Evolutionary conservation across 1,140 invertebrate species (phyloP), one percentile per base, ranked within the genome.

Genomic region (Leptopilina boulardi): DNA sequence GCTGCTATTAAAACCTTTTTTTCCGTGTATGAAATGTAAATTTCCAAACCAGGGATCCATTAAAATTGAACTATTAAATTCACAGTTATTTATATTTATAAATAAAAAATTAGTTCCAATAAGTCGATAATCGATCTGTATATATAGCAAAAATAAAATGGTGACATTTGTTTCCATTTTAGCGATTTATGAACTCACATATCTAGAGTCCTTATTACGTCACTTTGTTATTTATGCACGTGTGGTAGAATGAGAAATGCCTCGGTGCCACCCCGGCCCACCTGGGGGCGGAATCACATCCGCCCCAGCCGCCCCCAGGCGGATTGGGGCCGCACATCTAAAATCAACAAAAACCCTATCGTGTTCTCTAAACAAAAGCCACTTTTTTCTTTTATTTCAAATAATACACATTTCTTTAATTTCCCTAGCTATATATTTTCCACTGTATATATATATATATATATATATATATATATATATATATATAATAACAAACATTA

Each of bases 251-350:
- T 87, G 86, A 91, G 85, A 89, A 89, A 90, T 88, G 83, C 77
- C 82, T 78, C 82, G 87, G 87, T 85, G 84, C 86, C 90, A 88
- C 89, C 86, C 89, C 82, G 87, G 88, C 83, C 89, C 89, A 91
- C 89, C 89, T 90, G 89, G 89, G 85, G 90, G 89, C 89, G 89
- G 86, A 89, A 89, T 91, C 85, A 84, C 89, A 82, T 88, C 84
- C 89, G 89, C 89, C 89, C 86, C 78, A 38, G 87, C 87, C 89
- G 89, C 89, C 90, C 86, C 80, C 88, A 76, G 88, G 89, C 89
- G 89, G 87, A 90, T 88, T 84, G 85, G 88, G 87, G 88, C 85
- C 82, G 86, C 82, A 84, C 82, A 79, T 15, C 23, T 30, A 30
- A 66, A 66, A 66, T 66, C 59, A 66, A 66, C 59, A 30, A 66